phyloP scores from a whole-genome alignment of 1,140 invertebrate species.

The Antheraea pernyi region DNA sequence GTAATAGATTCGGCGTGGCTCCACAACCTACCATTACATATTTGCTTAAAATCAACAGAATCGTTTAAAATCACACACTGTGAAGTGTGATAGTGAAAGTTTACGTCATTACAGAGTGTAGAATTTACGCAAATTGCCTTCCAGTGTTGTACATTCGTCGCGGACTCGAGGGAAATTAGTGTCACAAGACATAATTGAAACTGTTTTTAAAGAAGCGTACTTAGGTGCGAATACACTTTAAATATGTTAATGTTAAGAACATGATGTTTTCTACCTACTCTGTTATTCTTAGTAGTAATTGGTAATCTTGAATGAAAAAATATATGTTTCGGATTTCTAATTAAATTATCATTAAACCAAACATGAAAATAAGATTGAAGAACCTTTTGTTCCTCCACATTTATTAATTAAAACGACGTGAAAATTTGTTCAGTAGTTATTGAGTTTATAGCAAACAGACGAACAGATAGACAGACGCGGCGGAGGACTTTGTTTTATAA shows the following conservation, averaged over 20 bases:
- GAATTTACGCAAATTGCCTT: conserved; percentile 31
- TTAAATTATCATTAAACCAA: too few relatives aligned
- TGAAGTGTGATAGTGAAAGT: conserved; percentile 28
- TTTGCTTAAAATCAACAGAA: not conserved
- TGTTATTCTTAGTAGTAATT: not conserved
- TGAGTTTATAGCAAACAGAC: too few relatives aligned
- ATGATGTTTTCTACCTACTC: not conserved
- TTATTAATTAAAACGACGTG: too few relatives aligned
- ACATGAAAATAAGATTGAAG: too few relatives aligned
- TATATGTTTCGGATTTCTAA: too few relatives aligned
- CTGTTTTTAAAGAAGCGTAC: not conserved
- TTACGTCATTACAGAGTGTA: conserved; percentile 35
- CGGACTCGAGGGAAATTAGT: conserved; percentile 14
- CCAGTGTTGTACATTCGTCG: conserved; percentile 17
- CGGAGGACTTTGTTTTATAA: too few relatives aligned
- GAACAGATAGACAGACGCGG: too few relatives aligned
- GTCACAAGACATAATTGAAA: conserved; percentile 8
- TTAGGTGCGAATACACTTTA: not conserved
- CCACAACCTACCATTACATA: not conserved
- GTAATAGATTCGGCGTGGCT: too few relatives aligned
- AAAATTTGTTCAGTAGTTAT: too few relatives aligned
- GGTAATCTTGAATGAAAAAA: too few relatives aligned
- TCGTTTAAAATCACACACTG: conserved; percentile 15
- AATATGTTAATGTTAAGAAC: not conserved
- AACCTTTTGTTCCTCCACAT: too few relatives aligned